phyloP scores from a whole-genome alignment of 2,113 vertebrate species.

The Hippocampus barbouri region DNA sequence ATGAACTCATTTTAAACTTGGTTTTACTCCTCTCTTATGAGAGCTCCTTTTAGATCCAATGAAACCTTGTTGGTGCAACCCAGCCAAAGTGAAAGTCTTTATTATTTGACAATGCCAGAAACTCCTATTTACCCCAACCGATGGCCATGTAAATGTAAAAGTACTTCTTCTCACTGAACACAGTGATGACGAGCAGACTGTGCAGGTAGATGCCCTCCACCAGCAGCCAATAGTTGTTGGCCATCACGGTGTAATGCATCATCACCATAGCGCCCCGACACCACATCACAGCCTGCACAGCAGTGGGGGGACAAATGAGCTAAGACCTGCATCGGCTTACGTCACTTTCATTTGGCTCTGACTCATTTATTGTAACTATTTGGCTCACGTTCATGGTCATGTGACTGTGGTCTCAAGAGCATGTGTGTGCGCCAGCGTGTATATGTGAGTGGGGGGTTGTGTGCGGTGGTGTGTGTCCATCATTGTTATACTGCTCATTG shows the following conservation, averaged over 20 bases:
- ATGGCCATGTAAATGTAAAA: constrained; percentile 87
- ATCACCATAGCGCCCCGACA: constrained; percentile 90
- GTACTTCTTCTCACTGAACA: constrained; percentile 88
- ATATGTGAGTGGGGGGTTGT: neutral
- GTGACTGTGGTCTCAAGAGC: neutral
- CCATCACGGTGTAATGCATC: constrained; percentile 97
- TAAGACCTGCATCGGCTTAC: neutral
- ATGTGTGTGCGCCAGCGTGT: neutral
- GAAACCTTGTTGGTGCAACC: no score
- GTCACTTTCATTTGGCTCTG: no score
- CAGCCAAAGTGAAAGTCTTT: neutral
- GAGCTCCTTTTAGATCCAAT: no score
- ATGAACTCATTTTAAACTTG: no score
- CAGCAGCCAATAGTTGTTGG: constrained; percentile 96
- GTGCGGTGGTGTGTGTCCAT: neutral
- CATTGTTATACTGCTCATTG: neutral
- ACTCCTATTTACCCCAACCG: constrained; percentile 85
- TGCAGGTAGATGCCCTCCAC: constrained; percentile 95
- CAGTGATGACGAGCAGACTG: constrained; percentile 84
- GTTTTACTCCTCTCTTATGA: no score
- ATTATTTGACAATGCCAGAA: neutral
- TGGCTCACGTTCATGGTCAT: neutral
- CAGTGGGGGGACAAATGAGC: neutral
- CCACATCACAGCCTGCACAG: constrained; percentile 79
- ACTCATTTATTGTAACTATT: neutral